A percentile compares a stretch with the other conserved stretches of the same genome.
phyloP scores from a whole-genome alignment of 2,888 invertebrate species.

The Parnassius smintheus region DNA sequence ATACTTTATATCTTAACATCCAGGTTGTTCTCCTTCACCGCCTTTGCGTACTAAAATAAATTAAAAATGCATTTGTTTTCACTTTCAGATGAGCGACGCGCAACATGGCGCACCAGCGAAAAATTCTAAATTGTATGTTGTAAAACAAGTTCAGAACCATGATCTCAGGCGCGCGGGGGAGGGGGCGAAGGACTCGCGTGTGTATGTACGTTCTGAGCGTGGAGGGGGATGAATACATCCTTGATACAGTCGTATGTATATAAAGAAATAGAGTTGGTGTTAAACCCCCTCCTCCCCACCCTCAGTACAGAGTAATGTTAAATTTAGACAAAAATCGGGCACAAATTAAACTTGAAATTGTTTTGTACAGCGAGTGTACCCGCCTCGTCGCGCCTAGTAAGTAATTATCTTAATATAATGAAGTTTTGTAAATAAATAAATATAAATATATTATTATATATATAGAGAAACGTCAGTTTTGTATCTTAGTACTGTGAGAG shows the following conservation, averaged over 20 bases:
- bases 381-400: background rate
- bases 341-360: constrained; percentile 5
- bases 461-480: background rate
- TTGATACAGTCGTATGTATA: no score
- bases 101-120: background rate
- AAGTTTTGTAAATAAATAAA: constrained; percentile 6
- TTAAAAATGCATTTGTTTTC: background rate
- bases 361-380: background rate
- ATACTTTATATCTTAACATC: no score
- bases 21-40: no score
- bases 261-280: no score
- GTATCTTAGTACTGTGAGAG: background rate
- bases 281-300: background rate
- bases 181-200: background rate
- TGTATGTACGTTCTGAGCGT: background rate
- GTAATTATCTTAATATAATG: background rate
- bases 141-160: background rate
- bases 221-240: no score
- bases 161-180: constrained; percentile 1
- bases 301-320: background rate
- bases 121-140: background rate
- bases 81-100: background rate
- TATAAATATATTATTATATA: constrained; percentile 2
- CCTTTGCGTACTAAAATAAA: no score
- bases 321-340: constrained; percentile 7